Evolutionary conservation across 2,797 vertebrate genomes (phyloP), one percentile per base, ranked within the genome.

Genomic region (Spondyliosoma cantharus): DNA sequence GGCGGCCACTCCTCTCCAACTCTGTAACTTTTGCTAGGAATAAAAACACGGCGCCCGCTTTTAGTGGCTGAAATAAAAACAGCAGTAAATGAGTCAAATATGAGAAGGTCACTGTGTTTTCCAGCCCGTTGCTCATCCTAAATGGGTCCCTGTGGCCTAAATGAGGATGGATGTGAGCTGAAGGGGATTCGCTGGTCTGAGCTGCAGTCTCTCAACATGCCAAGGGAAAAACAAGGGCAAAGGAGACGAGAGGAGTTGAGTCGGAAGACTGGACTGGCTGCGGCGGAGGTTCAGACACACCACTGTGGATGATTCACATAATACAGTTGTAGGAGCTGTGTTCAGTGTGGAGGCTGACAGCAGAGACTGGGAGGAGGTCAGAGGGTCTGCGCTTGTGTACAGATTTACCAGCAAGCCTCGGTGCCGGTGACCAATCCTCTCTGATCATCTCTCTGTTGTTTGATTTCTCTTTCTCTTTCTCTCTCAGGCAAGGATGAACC

Each of bases 71-170:
- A 68, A 90, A 90, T 81, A 84, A 88, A 92, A 92, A 84, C 81
- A 87, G 77, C 72, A 83, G 71, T 86, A 89, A 89, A 92, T 86
- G 87, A 90, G 83, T 90, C 80, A 87, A 88, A 91, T 82, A 88
- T 91, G 70, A 92, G 90, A 93, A 93, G 93, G 91, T 93, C 91
- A 91, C 84, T 76, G 81, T 91, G 85, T 90, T 93, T 93, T 91
- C 86, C 88, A 87, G 91, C 63, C 85, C 78, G 79, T 84, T 93
- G 91, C 89, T 90, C 90, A 75, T 89, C 84, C 81, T 90, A 92
- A 93, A 90, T 89, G 80, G 80, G 70, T 92, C 90, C 89, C 87
- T 11, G 2, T 60, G 78, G 88, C 67, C 89, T 77, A 88, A 92
- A 93, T 93, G 90, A 93, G 88, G 86, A 93, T 93, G 81, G 89